Evolutionary conservation across 1,140 invertebrate species (phyloP), one percentile per base, ranked within the genome.

Genomic region (Rhynchophorus ferrugineus): DNA sequence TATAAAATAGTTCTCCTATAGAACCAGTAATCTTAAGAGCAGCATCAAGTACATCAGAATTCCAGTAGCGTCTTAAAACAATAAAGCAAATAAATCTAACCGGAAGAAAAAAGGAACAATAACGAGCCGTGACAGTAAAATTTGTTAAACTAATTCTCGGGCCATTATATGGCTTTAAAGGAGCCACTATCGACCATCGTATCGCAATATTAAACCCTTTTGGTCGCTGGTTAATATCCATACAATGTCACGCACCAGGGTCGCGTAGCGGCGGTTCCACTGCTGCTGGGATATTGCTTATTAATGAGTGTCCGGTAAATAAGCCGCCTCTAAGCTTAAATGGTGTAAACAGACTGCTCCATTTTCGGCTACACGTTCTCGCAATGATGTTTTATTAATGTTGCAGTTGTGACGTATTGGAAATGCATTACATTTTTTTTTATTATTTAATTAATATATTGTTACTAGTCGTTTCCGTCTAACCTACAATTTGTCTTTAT

Each of bases 241-340:
- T 62, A 62, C 58, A 62, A 62, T 62, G 60, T 62, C 60, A 62
- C 60, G 60, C 60, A 62, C 52, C 38, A n/a, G n/a, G n/a, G n/a
- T n/a, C n/a, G n/a, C n/a, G n/a, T 18, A 7, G 38, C 18, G 37
- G 42, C 34, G 49, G 44, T 24, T 54, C 42, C 21, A n/a, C n/a
- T n/a, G n/a, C 58, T 14, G 44, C 58, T 55, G 58, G 48, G 55
- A 49, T 54, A 62, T 62, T 57, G 54, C 57, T 62, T 61, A 62
- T 60, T 62, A 62, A 62, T 62, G 60, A 55, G 60, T 49, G 54
- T 57, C 58, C 51, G 51, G 47, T 14, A 19, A 29, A 29, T 41
- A n/a, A 18, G 22, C 29, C 24, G 41, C 44, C 44, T 51, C 42
- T 37, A 13, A 16, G 17, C 38, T 17, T 18, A 41, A 41, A 41